Conservation (phyloP, 2,113 vertebrate species). For the Scortum barcoo region DNA sequence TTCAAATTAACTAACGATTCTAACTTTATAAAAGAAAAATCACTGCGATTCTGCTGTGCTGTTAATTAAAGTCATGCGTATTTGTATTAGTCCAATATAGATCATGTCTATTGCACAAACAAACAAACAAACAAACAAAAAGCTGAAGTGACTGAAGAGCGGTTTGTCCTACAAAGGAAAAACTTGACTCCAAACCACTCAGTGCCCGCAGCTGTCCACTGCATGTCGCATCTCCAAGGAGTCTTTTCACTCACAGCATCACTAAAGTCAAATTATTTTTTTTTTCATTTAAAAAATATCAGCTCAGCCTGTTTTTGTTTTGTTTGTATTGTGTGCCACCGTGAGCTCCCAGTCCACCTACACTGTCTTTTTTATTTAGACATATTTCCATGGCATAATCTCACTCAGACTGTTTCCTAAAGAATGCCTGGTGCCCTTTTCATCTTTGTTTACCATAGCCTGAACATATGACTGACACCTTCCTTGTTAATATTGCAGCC, state of each 20-base stretch:
- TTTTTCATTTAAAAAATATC: constrained; percentile 17
- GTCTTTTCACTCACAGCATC: constrained; percentile 11
- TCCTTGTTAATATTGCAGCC: constrained; percentile 66
- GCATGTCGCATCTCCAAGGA: background rate
- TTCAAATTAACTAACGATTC: background rate
- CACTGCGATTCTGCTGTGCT: background rate
- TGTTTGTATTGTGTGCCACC: background rate
- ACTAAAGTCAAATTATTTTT: constrained; percentile 29
- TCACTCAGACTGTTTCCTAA: constrained; percentile 26
- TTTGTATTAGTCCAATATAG: too few relatives aligned
- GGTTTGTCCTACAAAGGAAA: background rate
- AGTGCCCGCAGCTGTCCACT: background rate
- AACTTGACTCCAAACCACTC: background rate
- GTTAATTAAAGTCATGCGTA: background rate
- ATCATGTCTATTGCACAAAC: background rate
- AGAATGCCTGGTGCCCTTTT: constrained; percentile 57
- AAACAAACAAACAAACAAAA: background rate
- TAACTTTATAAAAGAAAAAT: background rate
- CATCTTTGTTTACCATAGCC: constrained; percentile 60
- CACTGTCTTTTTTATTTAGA: constrained; percentile 41
- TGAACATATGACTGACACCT: constrained; percentile 63
- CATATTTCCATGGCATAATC: constrained; percentile 39
- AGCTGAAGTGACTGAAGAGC: background rate
- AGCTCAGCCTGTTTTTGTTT: background rate
- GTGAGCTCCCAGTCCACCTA: constrained; percentile 12